phyloP scores from a whole-genome alignment of 2,113 vertebrate genomes.

The Protomyctophum bolini region DNA sequence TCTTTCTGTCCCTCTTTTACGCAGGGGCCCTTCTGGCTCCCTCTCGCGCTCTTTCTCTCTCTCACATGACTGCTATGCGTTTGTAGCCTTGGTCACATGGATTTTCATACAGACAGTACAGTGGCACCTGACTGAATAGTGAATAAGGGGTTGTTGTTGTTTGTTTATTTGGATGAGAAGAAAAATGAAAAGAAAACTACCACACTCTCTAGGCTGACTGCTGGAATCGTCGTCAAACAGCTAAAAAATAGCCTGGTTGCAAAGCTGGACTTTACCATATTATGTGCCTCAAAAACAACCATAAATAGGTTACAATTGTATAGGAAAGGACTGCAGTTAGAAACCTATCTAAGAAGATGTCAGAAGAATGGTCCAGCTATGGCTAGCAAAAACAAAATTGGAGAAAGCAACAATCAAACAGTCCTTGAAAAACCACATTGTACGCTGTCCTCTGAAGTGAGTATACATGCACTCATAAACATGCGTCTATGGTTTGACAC shows the following conservation, averaged over 20 bases:
- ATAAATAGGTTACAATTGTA: slow-evolving; percentile 40
- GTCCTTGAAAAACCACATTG: neutral
- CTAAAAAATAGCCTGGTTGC: slow-evolving; percentile 40
- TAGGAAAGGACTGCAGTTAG: slow-evolving; percentile 52
- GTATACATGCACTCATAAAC: neutral
- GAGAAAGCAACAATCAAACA: too few relatives aligned
- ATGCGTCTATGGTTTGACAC: neutral
- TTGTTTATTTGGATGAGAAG: too few relatives aligned
- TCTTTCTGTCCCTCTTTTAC: slow-evolving; percentile 21
- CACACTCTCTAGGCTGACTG: slow-evolving; percentile 33
- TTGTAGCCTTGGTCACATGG: slow-evolving; percentile 46
- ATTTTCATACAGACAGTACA: slow-evolving; percentile 29
- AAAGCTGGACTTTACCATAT: slow-evolving; percentile 20
- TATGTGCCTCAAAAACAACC: slow-evolving; percentile 33
- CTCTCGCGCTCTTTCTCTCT: slow-evolving; percentile 6
- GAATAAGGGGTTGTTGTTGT: slow-evolving; percentile 19
- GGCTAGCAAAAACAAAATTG: neutral
- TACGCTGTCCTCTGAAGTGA: neutral
- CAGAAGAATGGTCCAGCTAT: slow-evolving; percentile 1
- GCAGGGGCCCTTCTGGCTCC: neutral
- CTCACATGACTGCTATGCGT: slow-evolving; percentile 52
- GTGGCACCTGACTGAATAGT: slow-evolving; percentile 52
- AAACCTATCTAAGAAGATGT: too few relatives aligned
- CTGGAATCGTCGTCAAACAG: slow-evolving; percentile 57
- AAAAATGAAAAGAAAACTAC: slow-evolving; percentile 32